Base-by-base conservation (phyloP, 2,888 invertebrate genomes). In the Mythimna loreyi region DNA sequence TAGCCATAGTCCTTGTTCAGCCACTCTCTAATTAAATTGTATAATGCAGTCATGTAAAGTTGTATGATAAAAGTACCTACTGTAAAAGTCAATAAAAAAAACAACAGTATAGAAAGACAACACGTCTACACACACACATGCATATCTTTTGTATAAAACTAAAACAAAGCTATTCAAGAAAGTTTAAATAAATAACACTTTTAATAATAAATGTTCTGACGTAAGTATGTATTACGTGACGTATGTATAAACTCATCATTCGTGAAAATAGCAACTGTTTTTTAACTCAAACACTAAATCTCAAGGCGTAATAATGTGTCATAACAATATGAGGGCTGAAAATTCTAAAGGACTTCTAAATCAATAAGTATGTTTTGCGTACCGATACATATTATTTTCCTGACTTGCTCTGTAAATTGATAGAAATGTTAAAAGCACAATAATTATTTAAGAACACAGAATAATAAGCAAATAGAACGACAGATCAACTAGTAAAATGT, bases 371-470 rank as follows among this genome's bases (percentile, higher is more conserved):
- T 84, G 73, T 83, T 84, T 87, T 86, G 87, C 95, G 88, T 95
- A 95, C 94, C 94, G 91, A 92, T 89, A 92, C 85, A 94, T 92
- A 92, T 94, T 94, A 91, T 93, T 93, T 86, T 95, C 95, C 92
- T 93, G 94, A 94, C 95, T 95, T 92, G 94, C 92, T 95, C 95
- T 95, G 95, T 80, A 94, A 95, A 91, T 92, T 89, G 81, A 79
- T 87, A 82, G 82, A 87, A 88, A 83, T 53, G 79, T 77, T 80
- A 80, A 78, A 68, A 78, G 60, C 68, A 72, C 56, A 64, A 58
- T 62, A 65, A 56, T 62, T 60, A 25, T 61, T 63, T 63, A n/a
- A 66, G 21, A 50, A 67, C 73, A 75, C 60, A 75, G 58, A 67
- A 49, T 65, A 76, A 59, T 57, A 67, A 78, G 64, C 56, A 76